phyloP scores from a whole-genome alignment of 2,113 vertebrate species.

The Halcyon senegalensis region DNA sequence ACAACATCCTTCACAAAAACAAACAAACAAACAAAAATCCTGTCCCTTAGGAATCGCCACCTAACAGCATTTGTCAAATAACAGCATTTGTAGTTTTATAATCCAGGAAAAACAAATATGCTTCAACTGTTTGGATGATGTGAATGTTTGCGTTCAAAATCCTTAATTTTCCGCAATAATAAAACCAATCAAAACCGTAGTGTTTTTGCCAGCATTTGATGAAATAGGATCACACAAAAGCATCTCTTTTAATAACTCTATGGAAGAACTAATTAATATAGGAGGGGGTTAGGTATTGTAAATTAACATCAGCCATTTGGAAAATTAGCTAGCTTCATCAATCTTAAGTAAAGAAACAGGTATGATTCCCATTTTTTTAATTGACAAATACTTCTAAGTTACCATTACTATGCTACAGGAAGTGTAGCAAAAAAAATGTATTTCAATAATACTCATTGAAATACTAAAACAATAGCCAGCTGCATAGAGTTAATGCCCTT shows the following conservation, averaged over 20 bases:
- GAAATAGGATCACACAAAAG: background rate
- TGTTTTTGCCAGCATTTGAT: background rate
- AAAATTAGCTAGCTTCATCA: background rate
- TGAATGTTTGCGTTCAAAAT: background rate
- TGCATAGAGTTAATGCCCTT: background rate
- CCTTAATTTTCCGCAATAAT: background rate
- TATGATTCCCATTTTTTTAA: background rate
- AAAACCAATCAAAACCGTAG: background rate
- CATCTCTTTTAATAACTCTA: background rate
- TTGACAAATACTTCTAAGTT: background rate
- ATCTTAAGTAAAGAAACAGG: background rate
- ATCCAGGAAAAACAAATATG: background rate
- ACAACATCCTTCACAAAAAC: background rate
- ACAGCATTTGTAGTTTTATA: background rate
- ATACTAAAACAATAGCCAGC: background rate
- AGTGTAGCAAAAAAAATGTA: background rate
- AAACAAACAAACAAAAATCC: background rate
- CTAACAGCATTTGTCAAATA: background rate
- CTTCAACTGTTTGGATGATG: background rate
- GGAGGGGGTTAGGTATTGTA: background rate
- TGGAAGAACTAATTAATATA: background rate
- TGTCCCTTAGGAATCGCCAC: background rate
- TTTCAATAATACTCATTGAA: background rate
- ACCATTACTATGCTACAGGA: background rate
- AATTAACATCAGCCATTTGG: background rate